Evolutionary conservation across 2,113 vertebrate species (phyloP).

Genomic region (Macquaria australasica): DNA sequence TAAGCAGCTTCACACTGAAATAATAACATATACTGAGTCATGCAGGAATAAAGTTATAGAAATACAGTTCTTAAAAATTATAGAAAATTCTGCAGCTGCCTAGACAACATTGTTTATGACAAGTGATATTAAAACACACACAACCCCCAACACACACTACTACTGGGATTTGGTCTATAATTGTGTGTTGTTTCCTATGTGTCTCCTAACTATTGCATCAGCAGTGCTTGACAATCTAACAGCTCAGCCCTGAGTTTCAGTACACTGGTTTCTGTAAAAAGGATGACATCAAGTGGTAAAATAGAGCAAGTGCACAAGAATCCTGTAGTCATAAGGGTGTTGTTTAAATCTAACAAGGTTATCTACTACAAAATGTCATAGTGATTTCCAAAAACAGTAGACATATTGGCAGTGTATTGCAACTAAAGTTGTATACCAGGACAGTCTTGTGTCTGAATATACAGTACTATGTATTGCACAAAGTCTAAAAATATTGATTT

Average conservation of each 20-base stretch:
- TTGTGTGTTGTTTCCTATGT: background rate
- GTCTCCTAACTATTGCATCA: constrained; percentile 12
- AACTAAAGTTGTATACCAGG: background rate
- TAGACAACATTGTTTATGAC: background rate
- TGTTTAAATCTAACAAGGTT: background rate
- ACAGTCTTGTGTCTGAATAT: background rate
- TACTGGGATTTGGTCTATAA: background rate
- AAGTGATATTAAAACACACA: background rate
- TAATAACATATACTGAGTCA: background rate
- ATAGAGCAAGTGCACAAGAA: constrained; percentile 43
- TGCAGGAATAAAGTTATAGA: background rate
- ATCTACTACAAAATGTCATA: background rate
- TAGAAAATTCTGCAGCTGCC: background rate
- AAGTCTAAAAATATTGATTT: background rate
- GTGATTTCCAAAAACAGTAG: background rate
- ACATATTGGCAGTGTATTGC: too few species aligned
- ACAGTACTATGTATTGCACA: background rate
- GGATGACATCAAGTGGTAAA: constrained; percentile 74
- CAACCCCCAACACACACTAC: background rate
- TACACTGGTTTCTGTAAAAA: constrained; percentile 39
- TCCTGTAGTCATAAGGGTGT: background rate
- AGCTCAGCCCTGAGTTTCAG: background rate
- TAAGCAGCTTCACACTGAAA: constrained; percentile 69
- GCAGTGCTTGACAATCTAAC: background rate
- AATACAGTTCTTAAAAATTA: background rate